phyloP scores from a whole-genome alignment of 2,888 invertebrate genomes.

The Scrobipalpa costella region DNA sequence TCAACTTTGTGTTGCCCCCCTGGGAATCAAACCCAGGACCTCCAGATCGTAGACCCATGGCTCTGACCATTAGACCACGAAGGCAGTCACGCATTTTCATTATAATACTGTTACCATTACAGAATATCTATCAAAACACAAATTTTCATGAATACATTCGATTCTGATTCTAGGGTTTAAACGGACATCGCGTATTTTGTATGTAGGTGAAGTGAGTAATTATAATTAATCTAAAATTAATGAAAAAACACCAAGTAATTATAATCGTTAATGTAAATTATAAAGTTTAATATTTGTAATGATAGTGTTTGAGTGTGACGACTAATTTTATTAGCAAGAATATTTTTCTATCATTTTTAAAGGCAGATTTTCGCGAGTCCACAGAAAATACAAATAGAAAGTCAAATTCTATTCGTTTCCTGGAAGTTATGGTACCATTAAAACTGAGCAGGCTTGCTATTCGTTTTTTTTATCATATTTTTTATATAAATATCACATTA shows the following conservation, averaged over 20 bases:
- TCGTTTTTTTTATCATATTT: no score
- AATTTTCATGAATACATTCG: background rate
- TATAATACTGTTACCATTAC: no score
- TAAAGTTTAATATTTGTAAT: constrained; percentile 43
- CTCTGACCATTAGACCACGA: no score
- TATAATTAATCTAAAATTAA: constrained; percentile 60
- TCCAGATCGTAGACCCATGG: no score
- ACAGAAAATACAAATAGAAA: background rate
- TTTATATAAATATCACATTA: no score
- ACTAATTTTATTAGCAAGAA: background rate
- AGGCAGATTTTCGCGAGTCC: background rate
- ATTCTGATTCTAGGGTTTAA: background rate
- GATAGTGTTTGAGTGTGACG: constrained; percentile 34
- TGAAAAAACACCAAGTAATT: constrained; percentile 72
- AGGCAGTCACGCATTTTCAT: no score
- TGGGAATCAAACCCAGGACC: no score
- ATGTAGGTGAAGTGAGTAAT: constrained; percentile 6
- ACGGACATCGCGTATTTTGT: background rate
- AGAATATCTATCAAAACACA: background rate
- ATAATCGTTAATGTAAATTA: constrained; percentile 55
- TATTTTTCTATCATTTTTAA: constrained; percentile 6
- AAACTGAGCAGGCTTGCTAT: no score
- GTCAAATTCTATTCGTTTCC: background rate
- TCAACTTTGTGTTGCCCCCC: no score
- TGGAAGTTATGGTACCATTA: no score